Evolutionary conservation across 2,888 invertebrate genomes (phyloP).

Genomic region (Tiliacea aurago): DNA sequence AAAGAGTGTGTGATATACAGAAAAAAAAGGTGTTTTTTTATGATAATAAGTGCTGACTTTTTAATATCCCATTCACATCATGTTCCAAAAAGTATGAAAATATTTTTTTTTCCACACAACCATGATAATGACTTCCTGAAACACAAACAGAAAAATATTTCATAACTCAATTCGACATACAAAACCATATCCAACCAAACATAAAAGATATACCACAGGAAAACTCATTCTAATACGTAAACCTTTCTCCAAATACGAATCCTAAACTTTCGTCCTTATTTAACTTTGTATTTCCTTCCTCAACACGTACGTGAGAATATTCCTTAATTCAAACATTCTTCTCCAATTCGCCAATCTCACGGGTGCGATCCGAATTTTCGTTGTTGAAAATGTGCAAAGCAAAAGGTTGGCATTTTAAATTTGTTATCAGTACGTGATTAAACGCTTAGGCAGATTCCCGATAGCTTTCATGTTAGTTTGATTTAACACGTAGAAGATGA

Average conservation of each 20-base stretch:
- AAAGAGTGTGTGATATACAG: not conserved
- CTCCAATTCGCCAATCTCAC: slow-evolving; percentile 41
- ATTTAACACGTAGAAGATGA: slow-evolving; percentile 30
- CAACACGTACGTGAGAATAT: slow-evolving; percentile 61
- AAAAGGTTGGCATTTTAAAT: slow-evolving; percentile 70
- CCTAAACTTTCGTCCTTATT: slow-evolving; percentile 35
- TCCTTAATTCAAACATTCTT: slow-evolving; percentile 53
- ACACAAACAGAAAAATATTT: not conserved
- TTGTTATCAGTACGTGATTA: slow-evolving; percentile 77
- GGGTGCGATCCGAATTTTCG: slow-evolving; percentile 67
- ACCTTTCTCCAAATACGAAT: slow-evolving; percentile 26
- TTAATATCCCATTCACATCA: not conserved
- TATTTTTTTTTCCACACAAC: too few species aligned
- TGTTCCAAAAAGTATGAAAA: not conserved
- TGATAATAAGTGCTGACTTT: not conserved
- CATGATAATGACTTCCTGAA: not conserved
- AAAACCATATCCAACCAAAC: slow-evolving; percentile 7
- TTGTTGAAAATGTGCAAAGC: slow-evolving; percentile 75
- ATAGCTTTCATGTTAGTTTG: slow-evolving; percentile 25
- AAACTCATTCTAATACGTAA: slow-evolving; percentile 27
- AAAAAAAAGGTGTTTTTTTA: not conserved
- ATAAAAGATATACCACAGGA: slow-evolving; percentile 6
- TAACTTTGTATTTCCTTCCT: slow-evolving; percentile 45
- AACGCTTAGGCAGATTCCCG: slow-evolving; percentile 70
- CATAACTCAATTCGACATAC: slow-evolving; percentile 10